phyloP scores from a whole-genome alignment of 1,140 invertebrate genomes.

The Cotesia glomerata region DNA sequence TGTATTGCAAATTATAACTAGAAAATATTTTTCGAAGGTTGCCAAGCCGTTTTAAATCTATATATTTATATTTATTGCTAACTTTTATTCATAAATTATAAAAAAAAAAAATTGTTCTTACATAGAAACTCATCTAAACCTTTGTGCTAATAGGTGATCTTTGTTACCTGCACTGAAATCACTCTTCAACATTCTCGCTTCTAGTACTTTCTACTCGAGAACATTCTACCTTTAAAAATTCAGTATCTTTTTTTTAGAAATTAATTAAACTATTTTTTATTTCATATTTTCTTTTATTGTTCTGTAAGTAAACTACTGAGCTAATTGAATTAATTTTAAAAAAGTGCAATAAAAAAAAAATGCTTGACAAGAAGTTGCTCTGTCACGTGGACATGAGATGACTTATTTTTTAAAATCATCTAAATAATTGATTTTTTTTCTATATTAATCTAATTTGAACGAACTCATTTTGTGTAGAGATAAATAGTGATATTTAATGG shows the following conservation, averaged over 20 bases:
- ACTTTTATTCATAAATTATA: neutral
- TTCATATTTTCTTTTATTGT: no score
- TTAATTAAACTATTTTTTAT: no score
- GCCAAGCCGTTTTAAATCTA: neutral
- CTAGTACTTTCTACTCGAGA: no score
- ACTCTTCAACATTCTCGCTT: no score
- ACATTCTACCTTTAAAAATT: no score
- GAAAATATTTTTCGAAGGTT: constrained; percentile 2
- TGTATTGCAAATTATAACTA: neutral
- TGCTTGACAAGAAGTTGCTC: constrained; percentile 2
- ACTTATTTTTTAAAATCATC: neutral
- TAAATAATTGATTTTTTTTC: neutral
- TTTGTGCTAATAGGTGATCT: no score
- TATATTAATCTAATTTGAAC: neutral
- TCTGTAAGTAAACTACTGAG: no score
- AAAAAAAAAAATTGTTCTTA: no score
- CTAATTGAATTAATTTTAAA: no score
- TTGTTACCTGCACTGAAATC: no score
- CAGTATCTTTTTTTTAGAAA: no score
- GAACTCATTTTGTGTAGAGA: neutral
- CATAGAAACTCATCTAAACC: no score
- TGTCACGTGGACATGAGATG: neutral
- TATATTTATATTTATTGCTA: neutral
- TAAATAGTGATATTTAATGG: neutral
- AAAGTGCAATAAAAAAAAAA: neutral